phyloP scores from a whole-genome alignment of 1,140 invertebrate genomes.

The Drosophila gunungcola region DNA sequence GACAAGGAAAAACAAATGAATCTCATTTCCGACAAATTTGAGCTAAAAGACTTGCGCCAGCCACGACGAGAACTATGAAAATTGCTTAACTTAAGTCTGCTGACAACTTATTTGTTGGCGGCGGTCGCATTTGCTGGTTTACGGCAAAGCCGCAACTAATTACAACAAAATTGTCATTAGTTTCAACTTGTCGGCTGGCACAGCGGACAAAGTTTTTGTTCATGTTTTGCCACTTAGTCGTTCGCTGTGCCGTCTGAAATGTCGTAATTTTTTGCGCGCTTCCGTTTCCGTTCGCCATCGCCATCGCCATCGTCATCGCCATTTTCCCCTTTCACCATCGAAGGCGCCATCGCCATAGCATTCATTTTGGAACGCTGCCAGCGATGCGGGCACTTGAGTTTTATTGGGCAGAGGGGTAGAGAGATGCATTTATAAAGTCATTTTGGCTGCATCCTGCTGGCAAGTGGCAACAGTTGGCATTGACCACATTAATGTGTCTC shows the following conservation, averaged over 20 bases:
- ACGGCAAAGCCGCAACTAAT: conserved; percentile 77
- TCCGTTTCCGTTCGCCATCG: conserved; percentile 67
- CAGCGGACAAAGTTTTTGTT: conserved; percentile 78
- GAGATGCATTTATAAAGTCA: conserved; percentile 75
- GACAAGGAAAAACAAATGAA: conserved; percentile 71
- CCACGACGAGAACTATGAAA: conserved; percentile 66
- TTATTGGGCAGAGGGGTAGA: conserved; percentile 38
- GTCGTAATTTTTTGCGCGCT: conserved; percentile 68
- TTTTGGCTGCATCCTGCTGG: conserved; percentile 70
- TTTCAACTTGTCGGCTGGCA: conserved; percentile 79
- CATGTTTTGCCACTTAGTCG: conserved; percentile 79
- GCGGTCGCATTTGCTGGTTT: conserved; percentile 57
- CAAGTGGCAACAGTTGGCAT: conserved; percentile 76
- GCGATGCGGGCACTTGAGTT: conserved; percentile 63
- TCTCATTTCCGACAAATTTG: conserved; percentile 81
- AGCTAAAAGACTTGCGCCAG: conserved; percentile 18
- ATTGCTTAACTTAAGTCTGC: conserved; percentile 78
- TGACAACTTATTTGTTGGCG: conserved; percentile 77
- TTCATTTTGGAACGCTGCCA: conserved; percentile 66
- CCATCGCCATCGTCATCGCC: conserved; percentile 28
- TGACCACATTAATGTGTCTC: conserved; percentile 76
- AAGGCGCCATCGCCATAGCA: conserved; percentile 30
- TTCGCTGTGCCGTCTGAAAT: conserved; percentile 19
- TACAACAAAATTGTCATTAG: conserved; percentile 83
- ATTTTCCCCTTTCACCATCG: conserved; percentile 54